phyloP scores from a whole-genome alignment of 30 jellyfish, hydroid and myxozoan genomes.

The Euphysa ruthae region DNA sequence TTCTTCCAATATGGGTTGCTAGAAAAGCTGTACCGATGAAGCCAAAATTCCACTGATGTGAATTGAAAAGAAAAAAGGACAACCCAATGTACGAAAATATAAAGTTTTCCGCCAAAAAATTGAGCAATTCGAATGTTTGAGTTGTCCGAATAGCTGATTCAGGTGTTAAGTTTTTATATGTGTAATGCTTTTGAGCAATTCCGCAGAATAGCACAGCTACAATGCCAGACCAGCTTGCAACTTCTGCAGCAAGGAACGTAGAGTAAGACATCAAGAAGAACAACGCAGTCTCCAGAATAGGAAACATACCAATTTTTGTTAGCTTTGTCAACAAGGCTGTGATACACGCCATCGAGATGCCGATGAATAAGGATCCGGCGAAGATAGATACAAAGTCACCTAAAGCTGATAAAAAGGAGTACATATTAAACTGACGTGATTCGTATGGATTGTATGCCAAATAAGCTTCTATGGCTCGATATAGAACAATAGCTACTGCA shows the following conservation, averaged over 20 bases:
- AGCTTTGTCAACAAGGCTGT: slow-evolving; percentile 94
- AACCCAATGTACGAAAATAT: slow-evolving; percentile 96
- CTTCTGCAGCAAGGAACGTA: slow-evolving; percentile 97
- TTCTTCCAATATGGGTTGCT: slow-evolving; percentile 89
- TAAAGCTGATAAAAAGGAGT: slow-evolving; percentile 87
- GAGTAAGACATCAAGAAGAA: slow-evolving; percentile 95
- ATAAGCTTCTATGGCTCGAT: slow-evolving; percentile 96
- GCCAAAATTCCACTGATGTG: slow-evolving; percentile 97
- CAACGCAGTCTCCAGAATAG: slow-evolving; percentile 92
- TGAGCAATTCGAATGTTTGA: slow-evolving; percentile 86
- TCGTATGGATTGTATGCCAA: slow-evolving; percentile 96
- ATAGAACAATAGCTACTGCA: slow-evolving; percentile 96
- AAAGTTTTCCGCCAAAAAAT: slow-evolving; percentile 95
- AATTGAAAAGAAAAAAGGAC: slow-evolving; percentile 74
- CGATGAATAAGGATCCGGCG: slow-evolving; percentile 92
- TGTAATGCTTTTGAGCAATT: slow-evolving; percentile 95
- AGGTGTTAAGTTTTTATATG: slow-evolving; percentile 92
- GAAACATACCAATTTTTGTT: slow-evolving; percentile 98
- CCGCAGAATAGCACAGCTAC: slow-evolving; percentile 99
- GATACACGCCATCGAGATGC: slow-evolving; percentile 86
- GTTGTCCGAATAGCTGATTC: slow-evolving; percentile 90
- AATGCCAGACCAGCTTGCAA: slow-evolving; percentile 99
- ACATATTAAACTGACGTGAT: slow-evolving; percentile 80
- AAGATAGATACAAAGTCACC: slow-evolving; percentile 92
- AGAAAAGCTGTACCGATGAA: slow-evolving; percentile 88